Evolutionary conservation across 2,797 vertebrate genomes (phyloP).

Genomic region (Merluccius polli): DNA sequence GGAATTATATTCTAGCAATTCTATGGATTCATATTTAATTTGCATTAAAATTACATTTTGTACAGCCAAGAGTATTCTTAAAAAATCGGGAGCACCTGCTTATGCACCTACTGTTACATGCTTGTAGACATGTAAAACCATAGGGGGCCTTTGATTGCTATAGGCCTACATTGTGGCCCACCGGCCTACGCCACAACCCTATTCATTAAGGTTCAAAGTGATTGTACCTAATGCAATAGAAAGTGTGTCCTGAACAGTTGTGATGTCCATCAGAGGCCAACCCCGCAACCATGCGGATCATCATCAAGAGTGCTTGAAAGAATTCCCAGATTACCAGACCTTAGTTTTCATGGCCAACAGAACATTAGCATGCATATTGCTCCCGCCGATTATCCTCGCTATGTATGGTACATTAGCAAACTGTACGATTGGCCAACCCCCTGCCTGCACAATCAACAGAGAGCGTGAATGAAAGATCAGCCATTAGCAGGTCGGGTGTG

Average conservation of each 20-base stretch:
- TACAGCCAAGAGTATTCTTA: background rate
- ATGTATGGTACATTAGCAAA: constrained; percentile 69
- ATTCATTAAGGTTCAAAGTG: background rate
- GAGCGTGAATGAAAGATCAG: constrained; percentile 75
- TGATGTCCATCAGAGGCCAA: constrained; percentile 22
- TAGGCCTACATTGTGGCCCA: too few species aligned
- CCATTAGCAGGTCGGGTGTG: constrained; percentile 76
- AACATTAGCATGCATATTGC: constrained; percentile 71
- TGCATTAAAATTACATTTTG: background rate
- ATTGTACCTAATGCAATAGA: background rate
- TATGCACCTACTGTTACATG: background rate
- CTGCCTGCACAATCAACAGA: constrained; percentile 74
- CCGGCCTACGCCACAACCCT: too few species aligned
- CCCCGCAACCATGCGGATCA: constrained; percentile 21
- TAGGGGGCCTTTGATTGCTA: background rate
- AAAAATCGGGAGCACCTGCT: background rate
- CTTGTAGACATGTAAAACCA: too few species aligned
- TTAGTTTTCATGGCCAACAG: constrained; percentile 64
- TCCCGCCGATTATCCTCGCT: constrained; percentile 68
- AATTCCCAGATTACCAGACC: constrained; percentile 57
- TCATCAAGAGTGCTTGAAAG: constrained; percentile 35
- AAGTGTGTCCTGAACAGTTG: background rate
- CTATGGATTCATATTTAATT: too few species aligned
- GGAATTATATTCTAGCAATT: background rate
- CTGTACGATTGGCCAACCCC: constrained; percentile 70